Conservation (phyloP, 2,888 invertebrate genomes). For the Cheilosia scutellata region DNA sequence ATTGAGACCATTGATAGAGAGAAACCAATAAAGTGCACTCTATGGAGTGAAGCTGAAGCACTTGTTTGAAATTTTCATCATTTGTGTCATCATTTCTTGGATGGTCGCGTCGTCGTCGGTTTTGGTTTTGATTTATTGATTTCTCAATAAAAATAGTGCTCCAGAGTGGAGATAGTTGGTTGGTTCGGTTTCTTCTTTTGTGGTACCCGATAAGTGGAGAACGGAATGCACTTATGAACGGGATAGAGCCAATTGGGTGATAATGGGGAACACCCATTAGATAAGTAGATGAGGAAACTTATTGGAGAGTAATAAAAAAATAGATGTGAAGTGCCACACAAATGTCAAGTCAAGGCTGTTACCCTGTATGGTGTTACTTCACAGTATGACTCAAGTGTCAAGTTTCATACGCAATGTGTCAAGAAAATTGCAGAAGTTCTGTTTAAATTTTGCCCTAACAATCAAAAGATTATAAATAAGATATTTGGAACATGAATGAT, state of each 20-base stretch:
- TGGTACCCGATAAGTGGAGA: slow-evolving; percentile 13
- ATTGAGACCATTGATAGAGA: slow-evolving; percentile 16
- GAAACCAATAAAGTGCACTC: slow-evolving; percentile 60
- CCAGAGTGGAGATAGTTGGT: neutral
- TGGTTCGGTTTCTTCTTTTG: neutral
- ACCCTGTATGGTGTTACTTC: no score
- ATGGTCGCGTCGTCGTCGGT: slow-evolving; percentile 15
- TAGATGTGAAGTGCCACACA: neutral
- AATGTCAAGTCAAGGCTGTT: neutral
- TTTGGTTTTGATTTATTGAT: slow-evolving; percentile 71
- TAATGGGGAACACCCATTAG: slow-evolving; percentile 30
- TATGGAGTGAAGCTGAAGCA: slow-evolving; percentile 18
- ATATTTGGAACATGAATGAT: no score
- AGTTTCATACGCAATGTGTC: no score
- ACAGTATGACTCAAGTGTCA: no score
- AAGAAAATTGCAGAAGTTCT: no score
- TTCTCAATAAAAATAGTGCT: slow-evolving; percentile 23
- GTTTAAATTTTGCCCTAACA: no score
- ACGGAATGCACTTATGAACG: slow-evolving; percentile 12
- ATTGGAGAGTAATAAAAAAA: slow-evolving; percentile 22
- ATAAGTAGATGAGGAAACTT: slow-evolving; percentile 34
- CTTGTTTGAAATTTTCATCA: slow-evolving; percentile 49
- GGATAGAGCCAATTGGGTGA: slow-evolving; percentile 16
- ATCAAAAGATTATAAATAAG: no score
- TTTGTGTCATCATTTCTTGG: slow-evolving; percentile 57